Evolutionary conservation across 2,888 invertebrate genomes (phyloP).

Genomic region (Carpatolechia fugitivella): DNA sequence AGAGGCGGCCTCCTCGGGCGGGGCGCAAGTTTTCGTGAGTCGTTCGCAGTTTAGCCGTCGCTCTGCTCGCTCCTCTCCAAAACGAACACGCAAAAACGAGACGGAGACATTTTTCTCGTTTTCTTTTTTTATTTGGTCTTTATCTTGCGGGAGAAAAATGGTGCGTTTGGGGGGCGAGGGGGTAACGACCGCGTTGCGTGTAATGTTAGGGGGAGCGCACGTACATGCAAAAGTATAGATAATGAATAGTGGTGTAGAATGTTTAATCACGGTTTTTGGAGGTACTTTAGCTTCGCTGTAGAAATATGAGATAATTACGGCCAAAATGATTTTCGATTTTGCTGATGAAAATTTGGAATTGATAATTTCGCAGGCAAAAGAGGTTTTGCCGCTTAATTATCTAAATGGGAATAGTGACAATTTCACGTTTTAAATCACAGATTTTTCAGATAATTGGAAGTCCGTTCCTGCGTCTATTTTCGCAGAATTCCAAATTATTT

Average conservation of each 20-base stretch:
- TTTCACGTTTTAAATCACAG: not conserved
- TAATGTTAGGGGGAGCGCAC: constrained; percentile 65
- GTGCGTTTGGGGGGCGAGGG: constrained; percentile 58
- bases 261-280: constrained; percentile 73
- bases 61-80: constrained; percentile 52
- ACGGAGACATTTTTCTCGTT: constrained; percentile 72
- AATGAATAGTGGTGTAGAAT: constrained; percentile 75
- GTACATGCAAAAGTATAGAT: constrained; percentile 51
- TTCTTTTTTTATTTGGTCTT: constrained; percentile 79
- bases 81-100: constrained; percentile 47
- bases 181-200: constrained; percentile 65
- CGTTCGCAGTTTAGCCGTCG: constrained; percentile 74
- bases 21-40: constrained; percentile 78
- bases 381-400: constrained; percentile 9
- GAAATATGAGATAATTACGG: constrained; percentile 69
- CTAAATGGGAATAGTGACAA: not conserved
- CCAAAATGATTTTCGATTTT: constrained; percentile 65
- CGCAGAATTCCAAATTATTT: not conserved
- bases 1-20: constrained; percentile 77
- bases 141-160: constrained; percentile 75
- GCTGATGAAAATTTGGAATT: constrained; percentile 49
- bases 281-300: constrained; percentile 59
- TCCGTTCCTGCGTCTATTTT: not conserved
- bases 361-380: constrained; percentile 32
- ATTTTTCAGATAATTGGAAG: not conserved